phyloP scores from a whole-genome alignment of 1,140 invertebrate species.

The Euura saliciscinereae region DNA sequence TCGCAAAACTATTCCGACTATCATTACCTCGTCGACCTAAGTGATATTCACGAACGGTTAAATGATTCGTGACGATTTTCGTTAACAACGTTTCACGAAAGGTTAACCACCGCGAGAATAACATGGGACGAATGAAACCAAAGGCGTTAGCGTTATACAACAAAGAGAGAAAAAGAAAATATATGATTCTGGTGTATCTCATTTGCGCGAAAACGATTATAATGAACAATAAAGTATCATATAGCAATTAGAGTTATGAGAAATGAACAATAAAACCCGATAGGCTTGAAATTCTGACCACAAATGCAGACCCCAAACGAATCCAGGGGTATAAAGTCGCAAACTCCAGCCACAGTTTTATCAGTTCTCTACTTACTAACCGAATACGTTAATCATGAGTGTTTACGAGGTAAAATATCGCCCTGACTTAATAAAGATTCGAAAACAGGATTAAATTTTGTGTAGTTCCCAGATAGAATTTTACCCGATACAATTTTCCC shows the following conservation, averaged over 20 bases:
- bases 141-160: background rate
- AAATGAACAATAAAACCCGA: conserved; percentile 2
- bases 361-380: background rate
- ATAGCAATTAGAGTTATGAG: background rate
- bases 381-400: background rate
- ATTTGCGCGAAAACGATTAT: background rate
- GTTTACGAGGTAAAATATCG: no score
- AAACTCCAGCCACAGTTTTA: background rate
- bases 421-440: no score
- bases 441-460: no score
- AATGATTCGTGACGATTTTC: no score
- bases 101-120: conserved; percentile 1
- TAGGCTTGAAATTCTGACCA: background rate
- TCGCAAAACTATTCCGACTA: no score
- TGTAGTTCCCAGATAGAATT: no score
- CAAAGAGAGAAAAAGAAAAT: background rate
- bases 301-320: background rate
- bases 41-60: no score
- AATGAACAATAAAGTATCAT: background rate
- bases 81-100: background rate
- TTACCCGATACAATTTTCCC: no score
- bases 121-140: background rate
- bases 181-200: no score
- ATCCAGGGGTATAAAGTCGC: background rate
- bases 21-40: no score